Evolutionary conservation across 2,113 vertebrate species (phyloP).

Genomic region (Pelusios castaneus): DNA sequence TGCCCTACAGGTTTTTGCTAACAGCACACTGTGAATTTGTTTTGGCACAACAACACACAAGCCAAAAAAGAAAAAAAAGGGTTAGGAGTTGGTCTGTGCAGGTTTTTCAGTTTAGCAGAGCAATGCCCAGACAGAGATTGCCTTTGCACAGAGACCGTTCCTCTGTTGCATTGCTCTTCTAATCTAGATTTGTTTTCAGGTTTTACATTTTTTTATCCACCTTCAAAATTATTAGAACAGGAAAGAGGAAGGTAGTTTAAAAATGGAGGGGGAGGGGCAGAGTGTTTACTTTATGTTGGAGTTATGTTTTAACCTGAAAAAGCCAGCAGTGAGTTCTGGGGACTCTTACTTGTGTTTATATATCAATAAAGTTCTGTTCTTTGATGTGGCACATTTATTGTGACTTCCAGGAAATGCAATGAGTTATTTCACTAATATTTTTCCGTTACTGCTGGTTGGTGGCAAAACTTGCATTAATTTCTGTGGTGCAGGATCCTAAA

Average conservation of each 20-base stretch:
- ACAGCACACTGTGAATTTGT: background rate
- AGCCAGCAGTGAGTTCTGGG: background rate
- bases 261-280: fast-evolving
- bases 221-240: background rate
- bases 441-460: background rate
- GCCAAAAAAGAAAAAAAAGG: background rate
- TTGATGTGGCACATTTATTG: background rate
- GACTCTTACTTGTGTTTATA: fast-evolving
- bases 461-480: background rate
- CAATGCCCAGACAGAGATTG: background rate
- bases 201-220: background rate
- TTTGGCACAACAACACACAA: background rate
- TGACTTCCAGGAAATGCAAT: background rate
- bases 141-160: background rate
- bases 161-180: background rate
- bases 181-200: background rate
- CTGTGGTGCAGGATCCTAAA: background rate
- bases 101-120: background rate
- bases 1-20: background rate
- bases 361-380: background rate
- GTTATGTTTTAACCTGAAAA: background rate
- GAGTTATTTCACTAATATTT: background rate
- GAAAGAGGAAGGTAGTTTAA: background rate
- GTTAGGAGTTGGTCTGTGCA: conserved; percentile 20
- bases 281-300: background rate